Evolutionary conservation across 2,888 invertebrate genomes (phyloP), one percentile per base, ranked within the genome.

Genomic region (Aethes cnicana): DNA sequence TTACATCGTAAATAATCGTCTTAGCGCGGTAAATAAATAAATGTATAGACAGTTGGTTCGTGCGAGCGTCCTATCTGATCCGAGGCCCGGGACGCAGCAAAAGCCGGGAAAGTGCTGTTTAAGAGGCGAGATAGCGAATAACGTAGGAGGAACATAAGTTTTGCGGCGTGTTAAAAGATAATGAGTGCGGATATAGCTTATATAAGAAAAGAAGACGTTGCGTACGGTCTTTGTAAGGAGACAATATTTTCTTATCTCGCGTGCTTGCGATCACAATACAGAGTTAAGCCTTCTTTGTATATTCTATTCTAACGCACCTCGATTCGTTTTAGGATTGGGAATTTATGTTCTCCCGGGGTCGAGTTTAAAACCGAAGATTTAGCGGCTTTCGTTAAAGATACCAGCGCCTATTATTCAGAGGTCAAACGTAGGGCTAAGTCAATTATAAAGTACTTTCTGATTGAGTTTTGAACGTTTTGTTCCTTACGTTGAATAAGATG

Each of bases 1-100:
- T 76, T 76, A 75, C 81, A 77, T 84, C 84, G 87, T 87, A 89
- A 89, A 87, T 87, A 88, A 85, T 84, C 75, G 74, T 76, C 77
- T 80, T 77, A 78, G 77, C 69, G 70, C 63, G 63, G 82, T 86
- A 87, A 87, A 87, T 88, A 88, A 87, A 86, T 87, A 87, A 84
- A 77, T 77, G 78, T 77, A 76, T 77, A 75, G 79, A 74, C 73
- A 68, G 59, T 54, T 64, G 72, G 68, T 76, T 77, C 77, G 75
- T 70, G 78, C 76, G 64, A 66, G 69, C 56, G 57, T 64, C 66
- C 63, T 88, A 89, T 89, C 88, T 81, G 88, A 89, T 89, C 77
- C 66, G 65, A 70, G 73, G 64, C 65, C 59, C 72, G 70, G 75
- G 81, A 82, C 77, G 77, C 72, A 74, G 73, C 71, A 67, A 74